Conservation (phyloP, 2,113 vertebrate genomes). For the Dissostichus mawsoni region DNA sequence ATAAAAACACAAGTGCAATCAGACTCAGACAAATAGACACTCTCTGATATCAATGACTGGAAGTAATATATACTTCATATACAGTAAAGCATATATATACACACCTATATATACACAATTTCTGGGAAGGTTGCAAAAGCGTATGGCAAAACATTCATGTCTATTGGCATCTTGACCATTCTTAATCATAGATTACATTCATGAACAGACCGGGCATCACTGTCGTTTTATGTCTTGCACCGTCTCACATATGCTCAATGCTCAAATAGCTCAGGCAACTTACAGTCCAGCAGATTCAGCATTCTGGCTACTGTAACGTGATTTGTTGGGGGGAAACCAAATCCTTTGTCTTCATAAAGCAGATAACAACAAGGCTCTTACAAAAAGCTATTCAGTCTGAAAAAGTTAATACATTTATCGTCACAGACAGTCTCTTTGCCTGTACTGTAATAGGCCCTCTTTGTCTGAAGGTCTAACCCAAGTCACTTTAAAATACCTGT, state of each 20-base stretch:
- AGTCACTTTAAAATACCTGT: slow-evolving; percentile 22
- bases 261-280: too few species aligned
- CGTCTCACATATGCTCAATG: too few species aligned
- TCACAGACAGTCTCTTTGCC: slow-evolving; percentile 27
- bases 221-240: too few species aligned
- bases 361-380: neutral
- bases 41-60: neutral
- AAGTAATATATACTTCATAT: neutral
- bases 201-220: too few species aligned
- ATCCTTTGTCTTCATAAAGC: neutral
- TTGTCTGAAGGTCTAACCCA: slow-evolving; percentile 17
- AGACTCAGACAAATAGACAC: neutral
- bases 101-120: neutral
- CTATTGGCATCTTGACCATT: neutral
- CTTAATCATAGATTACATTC: too few species aligned
- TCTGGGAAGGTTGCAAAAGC: neutral
- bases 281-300: too few species aligned
- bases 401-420: neutral
- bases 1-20: neutral
- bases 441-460: slow-evolving; percentile 34
- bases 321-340: neutral
- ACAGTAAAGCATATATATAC: neutral
- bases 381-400: neutral
- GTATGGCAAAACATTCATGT: neutral
- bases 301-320: neutral